Evolutionary conservation across 2,113 vertebrate genomes (phyloP).

Genomic region (Hyaena hyaena): DNA sequence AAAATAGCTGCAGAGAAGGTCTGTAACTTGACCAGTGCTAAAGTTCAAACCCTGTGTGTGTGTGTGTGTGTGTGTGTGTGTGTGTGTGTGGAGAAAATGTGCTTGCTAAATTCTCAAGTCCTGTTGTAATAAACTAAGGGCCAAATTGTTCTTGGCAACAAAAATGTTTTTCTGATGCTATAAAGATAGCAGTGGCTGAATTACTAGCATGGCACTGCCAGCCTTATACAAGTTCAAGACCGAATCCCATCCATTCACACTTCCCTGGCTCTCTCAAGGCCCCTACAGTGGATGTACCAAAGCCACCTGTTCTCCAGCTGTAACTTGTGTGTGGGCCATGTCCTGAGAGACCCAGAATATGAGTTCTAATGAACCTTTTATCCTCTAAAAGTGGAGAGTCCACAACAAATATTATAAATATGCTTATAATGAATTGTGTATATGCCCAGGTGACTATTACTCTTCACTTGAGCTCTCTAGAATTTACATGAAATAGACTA

Average conservation of each 20-base stretch:
- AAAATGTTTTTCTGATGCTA: neutral
- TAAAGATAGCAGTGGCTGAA: neutral
- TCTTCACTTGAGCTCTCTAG: neutral
- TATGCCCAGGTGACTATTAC: neutral
- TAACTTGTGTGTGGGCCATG: neutral
- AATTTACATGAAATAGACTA: neutral
- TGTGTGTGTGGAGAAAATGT: neutral
- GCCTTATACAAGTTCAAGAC: neutral
- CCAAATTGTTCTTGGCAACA: neutral
- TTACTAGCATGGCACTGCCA: neutral
- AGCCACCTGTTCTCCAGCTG: neutral
- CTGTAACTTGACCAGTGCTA: neutral
- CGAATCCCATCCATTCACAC: neutral
- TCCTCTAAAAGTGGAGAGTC: neutral
- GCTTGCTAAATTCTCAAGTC: neutral
- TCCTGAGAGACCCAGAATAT: neutral
- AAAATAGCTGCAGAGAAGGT: neutral
- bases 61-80: neutral
- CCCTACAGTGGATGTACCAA: neutral
- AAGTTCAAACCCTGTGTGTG: neutral
- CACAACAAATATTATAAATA: neutral
- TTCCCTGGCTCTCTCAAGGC: neutral
- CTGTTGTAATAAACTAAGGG: neutral
- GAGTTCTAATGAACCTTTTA: neutral
- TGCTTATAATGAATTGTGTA: neutral